Conservation (phyloP, 1,140 invertebrate species). For the Leptoteleia sp. region DNA sequence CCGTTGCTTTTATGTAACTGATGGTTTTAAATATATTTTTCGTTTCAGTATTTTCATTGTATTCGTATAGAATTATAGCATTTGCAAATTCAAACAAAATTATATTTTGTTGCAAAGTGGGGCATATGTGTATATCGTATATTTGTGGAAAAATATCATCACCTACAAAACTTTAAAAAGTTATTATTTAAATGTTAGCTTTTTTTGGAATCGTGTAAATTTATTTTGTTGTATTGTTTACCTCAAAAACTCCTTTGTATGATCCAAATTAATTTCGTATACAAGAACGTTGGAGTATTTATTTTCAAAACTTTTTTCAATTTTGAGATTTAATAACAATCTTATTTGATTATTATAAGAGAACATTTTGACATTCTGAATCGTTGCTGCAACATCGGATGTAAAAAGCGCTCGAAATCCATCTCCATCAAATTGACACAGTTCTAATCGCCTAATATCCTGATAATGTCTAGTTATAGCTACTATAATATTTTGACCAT, state of each 20-base stretch:
- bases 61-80: conserved; percentile 66
- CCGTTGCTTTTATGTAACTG: conserved; percentile 56
- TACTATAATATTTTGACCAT: conserved; percentile 1
- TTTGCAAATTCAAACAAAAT: conserved; percentile 58
- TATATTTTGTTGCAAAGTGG: conserved; percentile 31
- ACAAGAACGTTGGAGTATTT: conserved; percentile 24
- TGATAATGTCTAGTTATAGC: conserved; percentile 6
- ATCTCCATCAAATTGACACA: conserved; percentile 17
- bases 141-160: conserved; percentile 41
- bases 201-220: conserved; percentile 3
- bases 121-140: conserved; percentile 60
- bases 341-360: conserved; percentile 9
- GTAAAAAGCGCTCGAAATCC: conserved; percentile 14
- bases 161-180: conserved; percentile 30
- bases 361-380: conserved; percentile 19
- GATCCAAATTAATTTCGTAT: conserved; percentile 16
- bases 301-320: conserved; percentile 12
- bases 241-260: neutral
- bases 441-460: neutral
- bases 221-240: conserved; percentile 14
- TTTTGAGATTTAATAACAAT: conserved; percentile 35
- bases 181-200: conserved; percentile 12
- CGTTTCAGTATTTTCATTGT: conserved; percentile 34
- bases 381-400: conserved; percentile 8
- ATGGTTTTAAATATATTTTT: conserved; percentile 35